A percentile compares a stretch with the other conserved stretches of the same genome.
These are phyloP conservation scores for Apamea monoglypha DNA, from an alignment of 2,888 invertebrate species.

Conservation along the genomic window DNA sequence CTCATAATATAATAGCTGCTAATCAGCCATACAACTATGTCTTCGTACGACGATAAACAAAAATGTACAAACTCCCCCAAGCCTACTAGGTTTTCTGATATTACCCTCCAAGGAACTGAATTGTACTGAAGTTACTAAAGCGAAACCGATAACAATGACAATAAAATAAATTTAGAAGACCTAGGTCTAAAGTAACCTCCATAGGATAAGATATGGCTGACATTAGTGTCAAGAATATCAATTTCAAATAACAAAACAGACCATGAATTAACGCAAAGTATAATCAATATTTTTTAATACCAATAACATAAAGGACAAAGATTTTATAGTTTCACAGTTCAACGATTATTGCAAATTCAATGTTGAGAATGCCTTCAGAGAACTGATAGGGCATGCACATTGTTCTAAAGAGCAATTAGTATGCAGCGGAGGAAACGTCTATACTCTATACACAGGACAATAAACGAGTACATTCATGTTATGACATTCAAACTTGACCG, in stretches of 20 bases:
- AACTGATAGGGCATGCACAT: constrained; percentile 81
- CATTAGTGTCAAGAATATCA: neutral
- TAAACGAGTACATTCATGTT: constrained; percentile 62
- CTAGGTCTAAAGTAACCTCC: neutral
- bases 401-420: constrained; percentile 77
- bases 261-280: constrained; percentile 29
- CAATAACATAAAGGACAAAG: constrained; percentile 23
- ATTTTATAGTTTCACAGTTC: constrained; percentile 64
- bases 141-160: neutral
- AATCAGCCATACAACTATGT: neutral
- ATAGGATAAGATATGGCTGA: neutral
- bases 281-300: constrained; percentile 12
- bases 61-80: no score
- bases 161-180: neutral
- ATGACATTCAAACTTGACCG: constrained; percentile 87
- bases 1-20: neutral
- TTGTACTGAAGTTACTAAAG: neutral
- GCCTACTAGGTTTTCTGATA: neutral
- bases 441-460: constrained; percentile 68
- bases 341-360: constrained; percentile 64
- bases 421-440: constrained; percentile 73
- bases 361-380: constrained; percentile 72
- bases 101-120: neutral
- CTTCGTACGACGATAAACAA: no score
- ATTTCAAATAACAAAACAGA: constrained; percentile 1